These are phyloP conservation scores for Arenaria interpres DNA, from an alignment of 2,113 vertebrate species.

Conservation along the genomic window DNA sequence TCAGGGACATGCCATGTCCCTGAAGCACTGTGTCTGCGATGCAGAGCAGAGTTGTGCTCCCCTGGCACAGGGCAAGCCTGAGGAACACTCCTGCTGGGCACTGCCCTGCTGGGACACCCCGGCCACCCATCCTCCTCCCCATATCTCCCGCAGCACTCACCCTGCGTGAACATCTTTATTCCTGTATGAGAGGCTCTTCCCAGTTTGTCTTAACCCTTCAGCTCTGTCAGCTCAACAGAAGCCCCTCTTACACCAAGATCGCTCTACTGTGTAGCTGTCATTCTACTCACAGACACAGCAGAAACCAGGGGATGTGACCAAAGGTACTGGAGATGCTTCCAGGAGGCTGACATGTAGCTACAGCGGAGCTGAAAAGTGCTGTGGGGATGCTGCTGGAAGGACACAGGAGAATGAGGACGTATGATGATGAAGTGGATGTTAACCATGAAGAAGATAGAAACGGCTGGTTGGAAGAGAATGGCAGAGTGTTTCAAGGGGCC, in stretches of 20 bases:
- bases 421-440: background rate
- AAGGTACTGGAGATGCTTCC: background rate
- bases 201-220: background rate
- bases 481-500: background rate
- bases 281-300: background rate
- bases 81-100: background rate
- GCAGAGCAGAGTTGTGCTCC: background rate
- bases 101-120: background rate
- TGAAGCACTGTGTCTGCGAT: accelerated
- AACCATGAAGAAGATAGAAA: background rate
- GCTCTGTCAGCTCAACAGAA: background rate
- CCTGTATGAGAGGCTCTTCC: background rate
- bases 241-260: background rate
- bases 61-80: background rate
- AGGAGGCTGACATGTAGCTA: background rate
- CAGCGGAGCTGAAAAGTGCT: accelerated
- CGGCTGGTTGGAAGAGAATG: background rate
- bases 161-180: background rate
- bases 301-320: background rate
- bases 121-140: background rate
- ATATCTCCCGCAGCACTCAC: accelerated
- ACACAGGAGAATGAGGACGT: background rate
- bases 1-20: accelerated
- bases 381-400: background rate
- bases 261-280: background rate